Base-by-base conservation (phyloP, 2,113 vertebrate species). In the Megaceryle torquata region DNA sequence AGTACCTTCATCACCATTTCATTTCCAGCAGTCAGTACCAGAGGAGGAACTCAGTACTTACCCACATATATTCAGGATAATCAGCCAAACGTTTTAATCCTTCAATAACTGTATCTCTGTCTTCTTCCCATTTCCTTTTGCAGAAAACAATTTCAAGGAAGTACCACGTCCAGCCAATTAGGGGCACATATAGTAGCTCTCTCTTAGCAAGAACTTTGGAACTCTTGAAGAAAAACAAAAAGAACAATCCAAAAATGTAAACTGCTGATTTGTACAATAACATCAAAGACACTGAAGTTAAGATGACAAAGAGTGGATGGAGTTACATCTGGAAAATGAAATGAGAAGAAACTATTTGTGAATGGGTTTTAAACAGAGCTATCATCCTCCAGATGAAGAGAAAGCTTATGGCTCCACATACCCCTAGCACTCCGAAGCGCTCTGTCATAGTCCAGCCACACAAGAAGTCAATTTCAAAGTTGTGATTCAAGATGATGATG, bases 81-180 rank as follows among this genome's bases (percentile, higher is more conserved):
- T 99, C 99, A 33, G 97, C 96, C 92, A 99, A 96, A 48, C 98
- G 96, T 70, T 81, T 86, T 69, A 99, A 98, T 6, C 99, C 99
- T 25, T 81, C 91, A 67, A 99, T 98, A 64, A 99, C 99, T 0
- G 98, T 99, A 21, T 99, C 98, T 67, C 98, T 97, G 97, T 99
- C 99, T 65, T 99, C 99, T 84, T 99, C 99, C 99, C 99, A 99
- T 94, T 98, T 99, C 85, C 99, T 98, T 96, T 99, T 99, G 97
- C 99, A 99, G 98, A 99, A 99, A 25, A 99, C 99, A 2, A 99
- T 99, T 98, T 99, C 99, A 37, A 99, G 98, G 96, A 99, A 99
- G 97, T 99, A 99, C 99, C 99, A 99, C 0, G 99, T 99, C 99
- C 99, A 99, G 89, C 99, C 99, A 21, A 99, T 99, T 75, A 99